These are phyloP conservation scores for Graptemys geographica DNA, from an alignment of 2,797 vertebrate species.

Conservation along the genomic window DNA sequence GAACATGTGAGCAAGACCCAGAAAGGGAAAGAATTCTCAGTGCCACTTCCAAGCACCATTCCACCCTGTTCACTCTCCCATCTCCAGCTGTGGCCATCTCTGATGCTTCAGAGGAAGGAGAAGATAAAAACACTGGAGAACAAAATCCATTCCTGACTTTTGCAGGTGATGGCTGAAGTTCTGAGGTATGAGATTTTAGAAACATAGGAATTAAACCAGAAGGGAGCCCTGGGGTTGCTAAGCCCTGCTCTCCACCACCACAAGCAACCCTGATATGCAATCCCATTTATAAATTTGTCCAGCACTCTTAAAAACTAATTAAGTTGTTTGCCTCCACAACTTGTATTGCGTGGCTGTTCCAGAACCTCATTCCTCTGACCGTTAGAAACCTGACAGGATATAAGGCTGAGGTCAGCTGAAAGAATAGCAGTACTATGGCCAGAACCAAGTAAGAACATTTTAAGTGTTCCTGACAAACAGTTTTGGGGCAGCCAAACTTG, in stretches of 20 bases:
- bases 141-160: neutral
- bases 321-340: neutral
- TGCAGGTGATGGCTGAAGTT: neutral
- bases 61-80: neutral
- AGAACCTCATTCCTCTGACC: neutral
- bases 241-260: neutral
- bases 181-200: neutral
- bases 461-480: neutral
- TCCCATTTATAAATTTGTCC: neutral
- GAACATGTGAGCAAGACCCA: neutral
- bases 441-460: neutral
- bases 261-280: neutral
- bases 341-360: neutral
- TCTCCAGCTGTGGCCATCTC: neutral
- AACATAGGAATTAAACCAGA: neutral
- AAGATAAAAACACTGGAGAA: neutral
- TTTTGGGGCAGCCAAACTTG: neutral
- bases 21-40: neutral
- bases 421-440: neutral
- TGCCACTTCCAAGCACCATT: neutral
- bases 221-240: neutral
- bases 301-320: neutral
- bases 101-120: neutral
- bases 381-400: neutral
- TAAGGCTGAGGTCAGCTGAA: neutral